Evolutionary conservation across 2,113 vertebrate genomes (phyloP), one percentile per base, ranked within the genome.

Genomic region (Nesogale talazaci): DNA sequence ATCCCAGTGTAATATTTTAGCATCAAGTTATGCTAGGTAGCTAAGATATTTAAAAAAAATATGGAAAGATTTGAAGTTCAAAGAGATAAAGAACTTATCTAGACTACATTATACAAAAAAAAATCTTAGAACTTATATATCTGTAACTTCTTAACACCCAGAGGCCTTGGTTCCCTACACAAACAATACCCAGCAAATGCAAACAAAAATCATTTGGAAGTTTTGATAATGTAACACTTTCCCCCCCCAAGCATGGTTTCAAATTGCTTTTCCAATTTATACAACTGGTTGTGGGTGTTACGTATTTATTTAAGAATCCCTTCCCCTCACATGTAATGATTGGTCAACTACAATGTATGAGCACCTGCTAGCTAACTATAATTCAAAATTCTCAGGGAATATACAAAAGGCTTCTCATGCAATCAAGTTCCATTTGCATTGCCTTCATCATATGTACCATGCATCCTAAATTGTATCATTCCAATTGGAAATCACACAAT

Each of bases 1-100:
- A 93, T 97, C 96, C 86, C 89, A 83, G 69, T 42, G 89, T 69
- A 82, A 82, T 42, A 91, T 88, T 95, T 95, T 83, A 92, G 81
- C 63, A 16, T 61, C 78, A 72, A 34, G 92, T 97, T 92, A 77
- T 40, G 52, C 57, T 29, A 70, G 90, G n/a, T 2, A 4, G 90
- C 40, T 6, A 90, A 85, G 9, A 56, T 65, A 6, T 9, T 92
- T 79, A 85, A 90, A 93, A 83, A 69, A 69, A 31, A 88, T 74
- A 61, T 93, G 57, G 40, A 22, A 84, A 96, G 38, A 92, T 92
- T 92, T 82, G 81, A 88, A 92, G 65, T 93, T 27, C 23, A 65
- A 87, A 89, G 65, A 94, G 94, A 92, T 93, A 80, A 77, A 46
- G 29, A 94, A 82, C 15, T 85, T 93, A 90, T 90, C 38, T 91